Evolutionary conservation across 2,113 vertebrate genomes (phyloP).

Genomic region (Poicephalus gulielmi): DNA sequence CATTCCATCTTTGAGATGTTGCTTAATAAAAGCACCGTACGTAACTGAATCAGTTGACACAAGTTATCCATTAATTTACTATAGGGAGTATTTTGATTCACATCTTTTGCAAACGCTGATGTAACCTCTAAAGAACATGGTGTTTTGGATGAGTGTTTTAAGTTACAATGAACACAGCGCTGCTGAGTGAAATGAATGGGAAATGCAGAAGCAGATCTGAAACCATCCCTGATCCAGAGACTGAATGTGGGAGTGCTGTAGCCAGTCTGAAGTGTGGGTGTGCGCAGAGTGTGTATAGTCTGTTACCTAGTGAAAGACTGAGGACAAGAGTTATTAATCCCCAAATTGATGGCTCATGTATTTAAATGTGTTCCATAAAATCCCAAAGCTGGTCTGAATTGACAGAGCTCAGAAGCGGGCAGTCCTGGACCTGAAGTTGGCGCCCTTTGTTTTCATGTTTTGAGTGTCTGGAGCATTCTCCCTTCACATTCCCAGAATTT

Average conservation of each 20-base stretch:
- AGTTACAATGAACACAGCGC: not conserved
- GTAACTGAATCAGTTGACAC: not conserved
- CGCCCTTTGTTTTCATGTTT: rapidly evolving
- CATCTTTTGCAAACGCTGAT: not conserved
- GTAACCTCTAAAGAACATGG: not conserved
- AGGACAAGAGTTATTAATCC: not conserved
- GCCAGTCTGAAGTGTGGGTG: not conserved
- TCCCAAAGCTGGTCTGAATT: not conserved
- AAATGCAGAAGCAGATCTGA: not conserved
- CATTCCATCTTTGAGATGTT: not conserved
- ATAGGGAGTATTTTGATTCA: not conserved
- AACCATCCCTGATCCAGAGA: too few species aligned
- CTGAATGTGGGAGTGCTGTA: rapidly evolving
- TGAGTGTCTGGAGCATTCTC: not conserved
- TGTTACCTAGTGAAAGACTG: rapidly evolving
- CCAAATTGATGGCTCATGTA: not conserved
- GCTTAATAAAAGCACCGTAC: not conserved
- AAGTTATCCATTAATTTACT: slow-evolving; percentile 15
- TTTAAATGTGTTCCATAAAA: not conserved
- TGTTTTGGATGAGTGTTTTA: slow-evolving; percentile 22
- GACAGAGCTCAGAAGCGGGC: rapidly evolving
- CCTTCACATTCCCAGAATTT: not conserved
- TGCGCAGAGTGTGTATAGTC: rapidly evolving
- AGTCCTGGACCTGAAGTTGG: not conserved
- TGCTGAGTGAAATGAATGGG: not conserved